Conservation (phyloP, 2,888 invertebrate genomes). For the Orthosia gothica region DNA sequence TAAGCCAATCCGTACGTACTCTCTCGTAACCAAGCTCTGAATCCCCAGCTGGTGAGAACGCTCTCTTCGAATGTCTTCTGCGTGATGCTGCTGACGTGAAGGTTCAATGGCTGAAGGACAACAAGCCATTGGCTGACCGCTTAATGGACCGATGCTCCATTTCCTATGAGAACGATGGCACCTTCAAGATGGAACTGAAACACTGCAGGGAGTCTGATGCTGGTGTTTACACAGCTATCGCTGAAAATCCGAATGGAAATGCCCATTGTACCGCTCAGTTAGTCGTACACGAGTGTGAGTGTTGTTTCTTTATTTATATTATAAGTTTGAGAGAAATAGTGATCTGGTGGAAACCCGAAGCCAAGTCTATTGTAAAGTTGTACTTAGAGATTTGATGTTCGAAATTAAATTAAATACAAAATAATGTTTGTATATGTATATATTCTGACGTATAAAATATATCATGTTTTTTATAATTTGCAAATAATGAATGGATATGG, state of each 20-base stretch:
- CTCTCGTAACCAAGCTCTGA: slow-evolving; percentile 79
- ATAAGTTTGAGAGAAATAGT: slow-evolving; percentile 29
- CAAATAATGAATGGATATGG: background rate
- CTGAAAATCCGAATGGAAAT: slow-evolving; percentile 95
- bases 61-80: slow-evolving; percentile 95
- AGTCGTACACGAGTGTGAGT: slow-evolving; percentile 96
- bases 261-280: slow-evolving; percentile 97
- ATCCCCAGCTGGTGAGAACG: slow-evolving; percentile 95
- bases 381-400: background rate
- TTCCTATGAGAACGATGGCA: slow-evolving; percentile 90
- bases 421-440: background rate
- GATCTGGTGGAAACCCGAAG: background rate
- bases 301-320: slow-evolving; percentile 42
- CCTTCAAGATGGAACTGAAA: slow-evolving; percentile 94
- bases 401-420: background rate
- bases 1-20: slow-evolving; percentile 79
- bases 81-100: slow-evolving; percentile 91
- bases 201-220: slow-evolving; percentile 95
- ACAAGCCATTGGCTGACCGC: slow-evolving; percentile 95
- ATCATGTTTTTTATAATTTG: background rate
- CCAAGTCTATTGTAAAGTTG: background rate
- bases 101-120: slow-evolving; percentile 97
- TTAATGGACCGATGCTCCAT: slow-evolving; percentile 94
- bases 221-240: slow-evolving; percentile 98
- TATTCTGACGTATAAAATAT: background rate